These are phyloP conservation scores for Brachirus orientalis DNA, from an alignment of 2,113 vertebrate genomes.

Conservation along the genomic window DNA sequence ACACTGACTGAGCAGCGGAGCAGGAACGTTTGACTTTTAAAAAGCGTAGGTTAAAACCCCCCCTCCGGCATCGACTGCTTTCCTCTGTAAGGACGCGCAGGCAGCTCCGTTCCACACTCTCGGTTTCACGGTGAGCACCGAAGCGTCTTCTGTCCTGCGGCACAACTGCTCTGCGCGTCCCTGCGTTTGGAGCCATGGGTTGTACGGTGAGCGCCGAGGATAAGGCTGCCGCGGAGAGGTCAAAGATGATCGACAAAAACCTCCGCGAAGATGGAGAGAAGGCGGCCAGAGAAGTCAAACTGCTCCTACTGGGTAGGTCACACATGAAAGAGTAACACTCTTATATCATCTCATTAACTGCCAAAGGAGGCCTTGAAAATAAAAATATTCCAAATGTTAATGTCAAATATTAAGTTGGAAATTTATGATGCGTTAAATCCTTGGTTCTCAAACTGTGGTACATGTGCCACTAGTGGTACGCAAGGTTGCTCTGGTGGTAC, in stretches of 20 bases:
- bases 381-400: no score
- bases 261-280: conserved; percentile 96
- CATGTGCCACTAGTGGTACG: no score
- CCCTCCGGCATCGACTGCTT: conserved; percentile 27
- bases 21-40: conserved; percentile 29
- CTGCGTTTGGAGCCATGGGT: conserved; percentile 85
- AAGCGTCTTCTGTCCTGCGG: conserved; percentile 12
- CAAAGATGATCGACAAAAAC: conserved; percentile 97
- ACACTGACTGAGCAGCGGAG: conserved; percentile 9
- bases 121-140: conserved; percentile 14
- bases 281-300: conserved; percentile 93
- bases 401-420: no score
- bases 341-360: no score
- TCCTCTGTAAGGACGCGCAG: background rate
- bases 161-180: conserved; percentile 49
- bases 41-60: conserved; percentile 22
- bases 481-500: no score
- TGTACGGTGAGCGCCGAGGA: conserved; percentile 96
- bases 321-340: no score
- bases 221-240: conserved; percentile 94
- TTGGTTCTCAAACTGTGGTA: no score
- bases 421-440: no score
- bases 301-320: conserved; percentile 90
- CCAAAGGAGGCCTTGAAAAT: no score
- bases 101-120: conserved; percentile 1